Conservation (phyloP, 2,113 vertebrate genomes). For the Zapornia atra region DNA sequence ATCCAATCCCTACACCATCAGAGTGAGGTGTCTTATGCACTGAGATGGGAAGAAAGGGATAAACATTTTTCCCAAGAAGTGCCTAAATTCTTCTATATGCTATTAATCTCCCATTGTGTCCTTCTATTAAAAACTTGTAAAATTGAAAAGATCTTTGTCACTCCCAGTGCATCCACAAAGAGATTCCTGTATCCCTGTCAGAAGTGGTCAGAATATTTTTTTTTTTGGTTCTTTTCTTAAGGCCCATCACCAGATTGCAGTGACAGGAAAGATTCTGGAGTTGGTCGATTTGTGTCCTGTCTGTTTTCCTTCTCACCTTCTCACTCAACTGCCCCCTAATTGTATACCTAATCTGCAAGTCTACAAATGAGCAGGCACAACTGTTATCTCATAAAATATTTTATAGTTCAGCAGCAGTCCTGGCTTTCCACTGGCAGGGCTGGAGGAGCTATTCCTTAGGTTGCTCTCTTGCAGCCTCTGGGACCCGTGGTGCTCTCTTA, state of each 20-base stretch:
- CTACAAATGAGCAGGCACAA: background rate
- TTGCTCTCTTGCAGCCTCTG: background rate
- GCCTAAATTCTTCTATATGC: background rate
- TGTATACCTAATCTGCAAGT: background rate
- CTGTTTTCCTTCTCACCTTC: background rate
- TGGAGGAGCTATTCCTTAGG: background rate
- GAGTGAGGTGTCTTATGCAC: background rate
- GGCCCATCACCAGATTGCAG: background rate
- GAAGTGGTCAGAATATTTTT: background rate
- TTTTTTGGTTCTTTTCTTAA: background rate
- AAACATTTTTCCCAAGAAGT: background rate
- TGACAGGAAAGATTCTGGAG: background rate
- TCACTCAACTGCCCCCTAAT: background rate
- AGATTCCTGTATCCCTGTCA: rapidly evolving
- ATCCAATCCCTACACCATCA: background rate
- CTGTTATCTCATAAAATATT: background rate
- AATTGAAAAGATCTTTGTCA: background rate
- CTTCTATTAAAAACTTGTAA: background rate
- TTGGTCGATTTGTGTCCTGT: background rate
- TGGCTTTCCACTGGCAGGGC: background rate
- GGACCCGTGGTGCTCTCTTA: background rate
- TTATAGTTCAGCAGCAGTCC: background rate
- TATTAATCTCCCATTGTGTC: background rate
- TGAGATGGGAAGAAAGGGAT: background rate
- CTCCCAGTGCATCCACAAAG: rapidly evolving